Conservation (phyloP, 2,797 vertebrate species). For the Oophaga sylvatica region DNA sequence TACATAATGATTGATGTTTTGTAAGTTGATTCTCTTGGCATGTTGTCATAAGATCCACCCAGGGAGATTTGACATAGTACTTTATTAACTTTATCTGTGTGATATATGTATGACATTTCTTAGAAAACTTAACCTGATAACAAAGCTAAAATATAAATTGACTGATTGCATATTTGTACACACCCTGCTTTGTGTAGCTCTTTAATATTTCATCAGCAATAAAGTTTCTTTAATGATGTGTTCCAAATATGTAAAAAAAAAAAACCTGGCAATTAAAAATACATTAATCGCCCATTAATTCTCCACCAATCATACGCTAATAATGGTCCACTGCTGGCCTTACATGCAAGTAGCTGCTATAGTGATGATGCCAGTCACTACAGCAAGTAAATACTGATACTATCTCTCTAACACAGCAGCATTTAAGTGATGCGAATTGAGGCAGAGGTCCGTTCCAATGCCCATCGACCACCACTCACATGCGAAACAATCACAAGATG, state of each 20-base stretch:
- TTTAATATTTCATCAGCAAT: slow-evolving; percentile 7
- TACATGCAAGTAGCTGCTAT: too few species aligned
- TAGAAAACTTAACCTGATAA: slow-evolving; percentile 30
- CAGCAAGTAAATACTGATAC: too few species aligned
- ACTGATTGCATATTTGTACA: slow-evolving; percentile 11
- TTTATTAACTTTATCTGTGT: slow-evolving; percentile 42
- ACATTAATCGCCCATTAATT: too few species aligned
- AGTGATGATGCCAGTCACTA: too few species aligned
- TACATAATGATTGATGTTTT: slow-evolving; percentile 2
- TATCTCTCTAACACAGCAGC: too few species aligned
- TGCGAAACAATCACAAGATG: too few species aligned
- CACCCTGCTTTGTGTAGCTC: neutral
- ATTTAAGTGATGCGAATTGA: too few species aligned
- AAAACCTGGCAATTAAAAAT: too few species aligned
- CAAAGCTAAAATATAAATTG: neutral
- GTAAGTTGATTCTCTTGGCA: slow-evolving; percentile 32
- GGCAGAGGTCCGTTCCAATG: too few species aligned
- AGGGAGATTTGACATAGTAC: slow-evolving; percentile 28
- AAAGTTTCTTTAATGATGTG: neutral
- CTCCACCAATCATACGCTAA: too few species aligned
- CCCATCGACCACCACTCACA: too few species aligned
- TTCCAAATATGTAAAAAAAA: neutral
- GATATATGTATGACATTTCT: slow-evolving; percentile 46
- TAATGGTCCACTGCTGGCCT: too few species aligned
- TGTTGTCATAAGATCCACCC: slow-evolving; percentile 40